Base-by-base conservation (phyloP, 2,797 vertebrate genomes). In the Kryptopterus vitreolus region DNA sequence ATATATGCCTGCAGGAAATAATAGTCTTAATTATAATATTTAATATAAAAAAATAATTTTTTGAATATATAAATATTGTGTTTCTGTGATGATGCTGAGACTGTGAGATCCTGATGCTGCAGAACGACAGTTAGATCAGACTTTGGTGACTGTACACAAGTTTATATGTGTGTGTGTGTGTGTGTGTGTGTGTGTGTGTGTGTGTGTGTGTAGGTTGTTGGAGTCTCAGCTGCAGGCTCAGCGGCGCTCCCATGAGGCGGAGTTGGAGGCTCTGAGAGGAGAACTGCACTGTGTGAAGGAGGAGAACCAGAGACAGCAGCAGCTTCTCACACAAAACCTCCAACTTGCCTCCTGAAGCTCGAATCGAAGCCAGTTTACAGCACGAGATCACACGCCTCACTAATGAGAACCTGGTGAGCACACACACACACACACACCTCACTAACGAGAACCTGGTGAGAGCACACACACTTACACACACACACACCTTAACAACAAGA, bases 341-440 rank as follows among this genome's bases (percentile, higher is more conserved):
- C 97, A 99, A 94, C 94, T 99, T 86, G n/a, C 97, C 98, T 2
- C 98, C 97, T 0, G 97, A 99, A 88, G 98, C 97, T 0, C 95
- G 97, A 35, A 98, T 99, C 0, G 97, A 99, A 86, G 97, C 97
- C 90, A 99, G 97, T 62, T 93, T 99, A 76, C 97, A 99, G 87
- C 98, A 99, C 0, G 98, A 99, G 90, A 99, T 99, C 92, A 99
- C 97, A 1, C 92, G 97, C 5, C 95, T 99, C 80, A 99, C 98
- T 73, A 99, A 98, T 0, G 97, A 99, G 86, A 99, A 99, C 93
- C 77, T 99, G 96, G 97, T 98, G 91, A 84, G 93, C 2, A 81
- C 65, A 38, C 22, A 33, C 18, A 15, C 12, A 63, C 43, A 48
- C 35, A 50, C 43, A 33, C 38, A 48, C 55, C 16, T 58, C 3